phyloP scores from a whole-genome alignment of 2,888 invertebrate genomes.

The Endomychus coccineus region DNA sequence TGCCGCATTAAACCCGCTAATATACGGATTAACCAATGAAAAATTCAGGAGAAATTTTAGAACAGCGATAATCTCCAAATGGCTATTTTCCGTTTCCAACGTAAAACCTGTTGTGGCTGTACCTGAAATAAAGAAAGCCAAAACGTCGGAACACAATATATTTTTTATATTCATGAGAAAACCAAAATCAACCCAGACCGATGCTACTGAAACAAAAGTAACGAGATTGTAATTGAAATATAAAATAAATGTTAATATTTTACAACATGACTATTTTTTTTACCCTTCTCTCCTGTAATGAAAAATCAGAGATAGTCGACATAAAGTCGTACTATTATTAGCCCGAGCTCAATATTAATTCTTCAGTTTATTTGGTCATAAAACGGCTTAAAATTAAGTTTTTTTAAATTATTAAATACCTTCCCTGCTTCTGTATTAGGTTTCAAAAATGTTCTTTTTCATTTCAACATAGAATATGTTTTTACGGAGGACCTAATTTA shows the following conservation, averaged over 20 bases:
- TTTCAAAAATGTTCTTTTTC: too few species aligned
- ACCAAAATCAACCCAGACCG: slow-evolving; percentile 1
- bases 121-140: slow-evolving; percentile 7
- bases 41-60: slow-evolving; percentile 62
- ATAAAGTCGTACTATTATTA: too few species aligned
- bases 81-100: slow-evolving; percentile 33
- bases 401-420: too few species aligned
- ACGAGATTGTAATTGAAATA: not conserved
- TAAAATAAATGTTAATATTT: not conserved
- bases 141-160: slow-evolving; percentile 16
- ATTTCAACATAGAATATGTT: too few species aligned
- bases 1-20: slow-evolving; percentile 67
- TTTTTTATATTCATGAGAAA: slow-evolving; percentile 27
- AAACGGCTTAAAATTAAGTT: too few species aligned
- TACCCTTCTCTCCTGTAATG: too few species aligned
- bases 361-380: too few species aligned
- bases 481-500: too few species aligned
- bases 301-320: too few species aligned
- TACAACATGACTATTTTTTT: too few species aligned
- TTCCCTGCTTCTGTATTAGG: too few species aligned
- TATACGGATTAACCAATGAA: slow-evolving; percentile 68
- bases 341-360: too few species aligned
- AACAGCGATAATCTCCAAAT: slow-evolving; percentile 46
- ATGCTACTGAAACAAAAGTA: not conserved
- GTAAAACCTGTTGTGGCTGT: not conserved